phyloP scores from a whole-genome alignment of 23 tunicate species.

The Diplosoma virens region DNA sequence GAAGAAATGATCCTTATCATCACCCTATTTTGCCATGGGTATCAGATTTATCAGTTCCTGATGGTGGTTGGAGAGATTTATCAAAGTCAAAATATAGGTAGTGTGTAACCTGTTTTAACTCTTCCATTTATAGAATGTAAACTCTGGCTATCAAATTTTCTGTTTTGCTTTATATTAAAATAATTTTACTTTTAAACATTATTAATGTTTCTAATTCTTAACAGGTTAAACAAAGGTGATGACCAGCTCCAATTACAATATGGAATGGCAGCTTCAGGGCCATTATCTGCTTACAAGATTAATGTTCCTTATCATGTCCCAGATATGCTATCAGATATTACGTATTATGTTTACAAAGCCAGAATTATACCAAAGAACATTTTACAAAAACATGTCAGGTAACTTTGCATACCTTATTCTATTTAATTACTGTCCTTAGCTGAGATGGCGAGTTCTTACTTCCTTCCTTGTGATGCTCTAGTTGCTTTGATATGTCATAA shows the following conservation, averaged over 20 bases:
- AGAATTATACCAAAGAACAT: slow-evolving; percentile 46
- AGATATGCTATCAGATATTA: slow-evolving; percentile 89
- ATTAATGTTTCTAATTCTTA: neutral
- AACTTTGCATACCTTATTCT: neutral
- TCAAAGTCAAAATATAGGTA: slow-evolving; percentile 91
- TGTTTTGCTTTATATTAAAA: neutral
- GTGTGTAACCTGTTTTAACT: no score
- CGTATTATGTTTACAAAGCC: slow-evolving; percentile 85
- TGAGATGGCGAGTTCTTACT: no score
- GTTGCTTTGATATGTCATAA: no score
- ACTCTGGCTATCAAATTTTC: no score
- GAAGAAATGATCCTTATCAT: slow-evolving; percentile 57
- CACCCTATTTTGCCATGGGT: slow-evolving; percentile 95
- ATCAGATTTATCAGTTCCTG: slow-evolving; percentile 38
- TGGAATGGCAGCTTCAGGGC: slow-evolving; percentile 43
- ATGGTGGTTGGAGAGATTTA: slow-evolving; percentile 81
- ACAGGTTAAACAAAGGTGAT: slow-evolving; percentile 86
- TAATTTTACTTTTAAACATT: neutral
- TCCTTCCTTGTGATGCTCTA: no score
- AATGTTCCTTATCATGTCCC: slow-evolving; percentile 95
- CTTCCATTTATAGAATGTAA: neutral
- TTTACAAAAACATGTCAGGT: slow-evolving; percentile 86
- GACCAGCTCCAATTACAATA: slow-evolving; percentile 74
- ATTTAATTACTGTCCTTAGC: no score
- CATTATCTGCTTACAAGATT: neutral